Conservation (phyloP, 2,113 vertebrate genomes). For the Stictonetta naevosa region DNA sequence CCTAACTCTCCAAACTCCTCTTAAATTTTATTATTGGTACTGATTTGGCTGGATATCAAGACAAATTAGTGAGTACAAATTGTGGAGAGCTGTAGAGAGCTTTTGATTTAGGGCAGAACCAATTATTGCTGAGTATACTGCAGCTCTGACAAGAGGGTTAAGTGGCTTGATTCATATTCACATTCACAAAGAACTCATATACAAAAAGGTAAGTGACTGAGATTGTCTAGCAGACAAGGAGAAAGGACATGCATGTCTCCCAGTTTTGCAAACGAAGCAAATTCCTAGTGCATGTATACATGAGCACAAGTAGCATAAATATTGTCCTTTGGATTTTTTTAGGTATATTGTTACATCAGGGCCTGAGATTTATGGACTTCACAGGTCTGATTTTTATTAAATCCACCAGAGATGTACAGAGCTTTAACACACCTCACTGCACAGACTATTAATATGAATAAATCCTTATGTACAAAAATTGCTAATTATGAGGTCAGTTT, state of each 20-base stretch:
- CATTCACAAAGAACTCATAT: background rate
- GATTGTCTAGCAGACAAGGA: background rate
- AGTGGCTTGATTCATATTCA: background rate
- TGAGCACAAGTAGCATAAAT: background rate
- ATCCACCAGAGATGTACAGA: background rate
- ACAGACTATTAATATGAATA: background rate
- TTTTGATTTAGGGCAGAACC: conserved; percentile 21
- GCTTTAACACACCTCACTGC: background rate
- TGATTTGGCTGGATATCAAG: background rate
- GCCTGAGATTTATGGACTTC: background rate
- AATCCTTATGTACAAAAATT: background rate
- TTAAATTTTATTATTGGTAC: conserved; percentile 14
- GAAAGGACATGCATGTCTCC: background rate
- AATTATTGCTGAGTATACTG: background rate
- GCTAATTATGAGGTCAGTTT: background rate
- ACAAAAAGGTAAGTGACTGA: background rate
- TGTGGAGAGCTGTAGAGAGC: background rate
- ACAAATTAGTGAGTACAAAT: background rate
- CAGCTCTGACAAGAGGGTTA: background rate
- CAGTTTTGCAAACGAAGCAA: background rate
- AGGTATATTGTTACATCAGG: background rate
- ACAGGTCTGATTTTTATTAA: background rate
- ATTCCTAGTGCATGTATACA: background rate
- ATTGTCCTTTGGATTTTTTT: background rate
- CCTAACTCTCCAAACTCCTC: background rate